Conservation (phyloP, 1,140 invertebrate genomes). For the Macrosteles quadrilineatus region DNA sequence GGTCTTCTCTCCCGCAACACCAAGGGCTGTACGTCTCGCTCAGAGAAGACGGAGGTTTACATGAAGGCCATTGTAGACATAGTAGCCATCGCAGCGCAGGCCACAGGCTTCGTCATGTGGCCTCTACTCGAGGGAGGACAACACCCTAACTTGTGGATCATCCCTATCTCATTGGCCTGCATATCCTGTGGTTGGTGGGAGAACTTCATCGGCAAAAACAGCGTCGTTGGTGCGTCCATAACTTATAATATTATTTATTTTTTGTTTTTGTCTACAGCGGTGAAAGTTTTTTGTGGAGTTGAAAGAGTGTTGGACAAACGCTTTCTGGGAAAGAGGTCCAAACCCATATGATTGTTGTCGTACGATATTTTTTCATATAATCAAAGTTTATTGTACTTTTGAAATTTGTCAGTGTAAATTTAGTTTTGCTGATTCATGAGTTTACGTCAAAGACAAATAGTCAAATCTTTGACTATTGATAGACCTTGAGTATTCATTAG, state of each 20-base stretch:
- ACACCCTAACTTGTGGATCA: slow-evolving; percentile 71
- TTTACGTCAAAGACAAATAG: too few species aligned
- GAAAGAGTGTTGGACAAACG: too few species aligned
- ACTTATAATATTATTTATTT: not conserved
- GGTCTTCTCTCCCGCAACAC: slow-evolving; percentile 76
- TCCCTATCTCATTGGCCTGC: slow-evolving; percentile 79
- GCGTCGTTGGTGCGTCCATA: slow-evolving; percentile 63
- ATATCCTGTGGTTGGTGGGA: slow-evolving; percentile 96
- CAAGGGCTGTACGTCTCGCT: slow-evolving; percentile 53
- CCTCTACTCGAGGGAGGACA: slow-evolving; percentile 65
- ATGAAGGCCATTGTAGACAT: slow-evolving; percentile 82
- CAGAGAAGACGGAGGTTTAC: slow-evolving; percentile 61
- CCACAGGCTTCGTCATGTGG: slow-evolving; percentile 88
- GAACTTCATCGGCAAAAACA: slow-evolving; percentile 87
- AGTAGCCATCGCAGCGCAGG: slow-evolving; percentile 78
- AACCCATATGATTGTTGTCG: too few species aligned
- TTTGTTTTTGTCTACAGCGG: slow-evolving; percentile 26
- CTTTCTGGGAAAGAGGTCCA: too few species aligned
- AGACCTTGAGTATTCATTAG: too few species aligned
- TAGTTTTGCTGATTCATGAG: too few species aligned
- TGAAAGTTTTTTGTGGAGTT: slow-evolving; percentile 4
- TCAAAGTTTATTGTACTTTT: too few species aligned
- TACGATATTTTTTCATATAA: too few species aligned
- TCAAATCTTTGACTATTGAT: too few species aligned
- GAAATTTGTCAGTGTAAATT: too few species aligned